Conservation (phyloP, 2,888 invertebrate genomes). For the Isotomurus palustris region DNA sequence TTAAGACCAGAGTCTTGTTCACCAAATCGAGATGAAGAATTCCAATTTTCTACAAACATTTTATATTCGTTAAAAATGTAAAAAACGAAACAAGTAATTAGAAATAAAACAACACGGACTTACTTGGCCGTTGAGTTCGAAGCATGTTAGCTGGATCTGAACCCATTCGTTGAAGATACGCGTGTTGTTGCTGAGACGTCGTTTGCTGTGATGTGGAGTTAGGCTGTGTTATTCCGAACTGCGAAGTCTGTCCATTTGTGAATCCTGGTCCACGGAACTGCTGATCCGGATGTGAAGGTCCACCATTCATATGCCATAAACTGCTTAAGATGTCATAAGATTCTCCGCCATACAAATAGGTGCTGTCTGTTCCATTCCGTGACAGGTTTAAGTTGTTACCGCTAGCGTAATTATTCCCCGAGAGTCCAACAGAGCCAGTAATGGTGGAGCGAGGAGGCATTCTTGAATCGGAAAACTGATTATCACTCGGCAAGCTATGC, state of each 20-base stretch:
- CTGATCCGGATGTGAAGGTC: too few relatives aligned
- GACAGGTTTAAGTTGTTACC: too few relatives aligned
- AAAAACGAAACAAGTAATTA: neutral
- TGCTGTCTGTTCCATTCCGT: slow-evolving; percentile 8
- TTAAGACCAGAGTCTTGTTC: neutral
- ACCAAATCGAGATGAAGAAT: neutral
- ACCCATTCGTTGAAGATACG: slow-evolving; percentile 39
- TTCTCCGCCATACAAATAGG: slow-evolving; percentile 11
- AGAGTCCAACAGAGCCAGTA: too few relatives aligned
- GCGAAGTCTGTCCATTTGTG: too few relatives aligned
- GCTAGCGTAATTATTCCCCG: too few relatives aligned
- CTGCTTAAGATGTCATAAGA: slow-evolving; percentile 22
- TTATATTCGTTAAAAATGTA: neutral
- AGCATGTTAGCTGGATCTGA: slow-evolving; percentile 35
- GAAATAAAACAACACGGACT: neutral
- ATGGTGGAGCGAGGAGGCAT: neutral
- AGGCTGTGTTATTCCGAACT: too few relatives aligned
- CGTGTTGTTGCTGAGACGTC: too few relatives aligned
- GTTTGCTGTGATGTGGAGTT: too few relatives aligned
- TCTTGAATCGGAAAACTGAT: neutral
- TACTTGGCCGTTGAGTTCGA: slow-evolving; percentile 1
- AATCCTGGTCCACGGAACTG: too few relatives aligned
- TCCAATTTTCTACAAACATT: slow-evolving; percentile 23
- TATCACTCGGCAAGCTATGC: neutral
- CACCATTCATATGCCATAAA: slow-evolving; percentile 26